phyloP scores from a whole-genome alignment of 2,888 invertebrate genomes.

The Sisyra terminalis region DNA sequence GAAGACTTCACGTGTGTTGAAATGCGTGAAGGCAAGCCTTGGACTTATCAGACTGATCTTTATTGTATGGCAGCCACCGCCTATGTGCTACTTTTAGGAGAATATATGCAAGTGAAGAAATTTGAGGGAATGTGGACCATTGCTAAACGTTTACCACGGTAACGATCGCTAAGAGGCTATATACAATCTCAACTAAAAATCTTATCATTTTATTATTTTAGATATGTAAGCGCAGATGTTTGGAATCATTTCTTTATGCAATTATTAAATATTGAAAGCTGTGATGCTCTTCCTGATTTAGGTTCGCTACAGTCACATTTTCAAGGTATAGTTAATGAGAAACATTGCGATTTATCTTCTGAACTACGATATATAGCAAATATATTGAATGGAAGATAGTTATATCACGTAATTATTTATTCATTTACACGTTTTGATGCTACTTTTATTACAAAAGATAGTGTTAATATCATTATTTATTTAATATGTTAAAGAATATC shows the following conservation, averaged over 20 bases:
- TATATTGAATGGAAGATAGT: constrained; percentile 8
- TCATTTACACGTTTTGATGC: too few relatives aligned
- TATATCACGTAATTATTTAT: not conserved
- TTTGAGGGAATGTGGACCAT: constrained; percentile 23
- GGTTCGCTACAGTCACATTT: constrained; percentile 29
- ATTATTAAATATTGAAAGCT: constrained; percentile 67
- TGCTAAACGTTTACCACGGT: constrained; percentile 20
- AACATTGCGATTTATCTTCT: constrained; percentile 1
- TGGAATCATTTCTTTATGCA: constrained; percentile 72
- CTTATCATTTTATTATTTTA: constrained; percentile 21
- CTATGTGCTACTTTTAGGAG: constrained; percentile 72
- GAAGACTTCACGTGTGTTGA: constrained; percentile 73
- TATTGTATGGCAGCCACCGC: constrained; percentile 80
- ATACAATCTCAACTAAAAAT: too few relatives aligned
- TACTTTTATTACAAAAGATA: too few relatives aligned
- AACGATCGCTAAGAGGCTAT: constrained; percentile 10
- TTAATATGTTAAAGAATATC: too few relatives aligned
- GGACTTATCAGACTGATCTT: constrained; percentile 90
- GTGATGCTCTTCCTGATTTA: constrained; percentile 58
- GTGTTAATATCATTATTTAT: too few relatives aligned
- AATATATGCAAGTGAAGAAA: constrained; percentile 58
- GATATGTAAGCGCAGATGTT: constrained; percentile 50
- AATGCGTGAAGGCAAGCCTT: constrained; percentile 78
- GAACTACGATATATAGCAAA: constrained; percentile 6
- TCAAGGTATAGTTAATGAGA: constrained; percentile 7